Percentiles rank a stretch among this genome's conserved stretches.
Evolutionary conservation across 2,797 vertebrate species (phyloP).

Genomic region (Morus bassanus): DNA sequence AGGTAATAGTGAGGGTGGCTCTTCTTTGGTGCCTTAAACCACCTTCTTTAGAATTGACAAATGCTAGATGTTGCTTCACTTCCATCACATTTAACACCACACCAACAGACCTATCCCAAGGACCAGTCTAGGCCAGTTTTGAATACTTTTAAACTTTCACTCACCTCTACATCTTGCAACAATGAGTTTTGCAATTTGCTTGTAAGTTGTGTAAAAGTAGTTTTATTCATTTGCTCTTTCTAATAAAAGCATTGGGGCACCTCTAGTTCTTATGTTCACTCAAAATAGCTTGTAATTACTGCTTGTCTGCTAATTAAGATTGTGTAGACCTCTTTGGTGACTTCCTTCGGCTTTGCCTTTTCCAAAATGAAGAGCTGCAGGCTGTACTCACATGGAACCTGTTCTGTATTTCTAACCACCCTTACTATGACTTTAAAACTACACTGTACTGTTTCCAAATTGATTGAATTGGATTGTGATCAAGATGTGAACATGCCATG

Average conservation of each 20-base stretch:
- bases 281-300: not conserved
- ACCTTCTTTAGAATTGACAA: not conserved
- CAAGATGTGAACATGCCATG: not conserved
- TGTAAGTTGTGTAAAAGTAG: not conserved
- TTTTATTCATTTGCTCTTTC: not conserved
- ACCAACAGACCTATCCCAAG: not conserved
- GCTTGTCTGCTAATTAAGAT: not conserved
- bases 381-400: not conserved
- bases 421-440: not conserved
- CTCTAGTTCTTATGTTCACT: not conserved
- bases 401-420: not conserved
- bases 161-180: not conserved
- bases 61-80: not conserved
- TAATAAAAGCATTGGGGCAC: not conserved
- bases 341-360: not conserved
- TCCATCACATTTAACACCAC: not conserved
- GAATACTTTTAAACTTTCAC: not conserved
- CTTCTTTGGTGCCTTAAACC: not conserved
- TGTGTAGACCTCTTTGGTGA: not conserved
- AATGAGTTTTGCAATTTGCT: not conserved
- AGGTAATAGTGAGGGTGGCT: not conserved
- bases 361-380: not conserved
- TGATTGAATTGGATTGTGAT: not conserved
- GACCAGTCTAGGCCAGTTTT: not conserved
- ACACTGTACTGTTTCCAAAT: not conserved